Evolutionary conservation across 2,797 vertebrate genomes (phyloP), one percentile per base, ranked within the genome.

Genomic region (Lophius americanus): DNA sequence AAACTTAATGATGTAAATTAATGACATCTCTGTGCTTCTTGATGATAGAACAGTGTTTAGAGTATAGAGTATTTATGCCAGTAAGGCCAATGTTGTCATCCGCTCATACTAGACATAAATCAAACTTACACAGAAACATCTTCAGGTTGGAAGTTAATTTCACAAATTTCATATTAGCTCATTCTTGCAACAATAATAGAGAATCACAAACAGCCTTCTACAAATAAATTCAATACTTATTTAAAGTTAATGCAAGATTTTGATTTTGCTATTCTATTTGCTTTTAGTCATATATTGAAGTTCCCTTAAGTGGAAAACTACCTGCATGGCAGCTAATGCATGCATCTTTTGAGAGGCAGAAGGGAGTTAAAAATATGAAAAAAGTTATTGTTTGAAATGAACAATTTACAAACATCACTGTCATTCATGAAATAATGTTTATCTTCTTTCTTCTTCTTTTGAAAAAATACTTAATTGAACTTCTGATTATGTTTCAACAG

Each of bases 231-330:
- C 75, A 75, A 81, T 65, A 77, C 80, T 59, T 33, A 78, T 74
- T 86, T 83, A 90, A 80, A 67, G 49, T 58, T 87, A 90, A 91
- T 86, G 76, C 76, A 77, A 72, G 81, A 71, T 76, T 75, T 78
- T 84, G 81, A 86, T 84, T 85, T 79, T 61, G 65, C 68, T 81
- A 70, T 86, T 90, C 70, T 23, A 23, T 23, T 23, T 23, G 23
- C 23, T 85, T 81, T 69, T 64, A 80, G 57, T 69, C 66, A 81
- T 75, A 73, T 78, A 69, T 74, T 60, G 50, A 36, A 72, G 46
- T 48, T 71, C 64, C 75, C 61, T 46, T 65, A 87, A 64, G 55
- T 54, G 32, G 59, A 76, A 83, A 69, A 75, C 23, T 69, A 83
- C 23, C 23, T 23, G 23, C 23, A 23, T 23, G 23, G 23, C 23